Evolutionary conservation across 92 coral and sea anemone genomes (phyloP).

Genomic region (Galaxea fascicularis): DNA sequence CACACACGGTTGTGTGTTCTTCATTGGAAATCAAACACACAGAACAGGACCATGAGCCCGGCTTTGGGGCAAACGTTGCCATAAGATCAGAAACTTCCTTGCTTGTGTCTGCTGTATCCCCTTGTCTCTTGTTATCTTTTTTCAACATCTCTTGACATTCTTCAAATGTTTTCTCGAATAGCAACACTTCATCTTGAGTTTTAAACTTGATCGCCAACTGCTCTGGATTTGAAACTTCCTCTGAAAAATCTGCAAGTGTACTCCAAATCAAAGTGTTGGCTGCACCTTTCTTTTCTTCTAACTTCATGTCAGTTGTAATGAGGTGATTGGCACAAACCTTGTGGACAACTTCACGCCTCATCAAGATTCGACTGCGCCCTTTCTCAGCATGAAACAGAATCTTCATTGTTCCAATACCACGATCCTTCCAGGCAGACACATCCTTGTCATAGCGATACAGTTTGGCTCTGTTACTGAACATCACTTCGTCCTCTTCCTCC

Average conservation of each 20-base stretch:
- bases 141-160: slow-evolving; percentile 54
- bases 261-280: slow-evolving; percentile 87
- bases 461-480: slow-evolving; percentile 90
- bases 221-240: slow-evolving; percentile 77
- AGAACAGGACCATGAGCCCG: slow-evolving; percentile 89
- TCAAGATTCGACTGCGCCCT: slow-evolving; percentile 77
- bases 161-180: slow-evolving; percentile 75
- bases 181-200: slow-evolving; percentile 73
- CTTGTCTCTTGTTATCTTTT: slow-evolving; percentile 7
- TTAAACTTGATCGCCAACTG: slow-evolving; percentile 93
- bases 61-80: slow-evolving; percentile 72
- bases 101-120: not conserved
- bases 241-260: slow-evolving; percentile 89
- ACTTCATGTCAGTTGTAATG: slow-evolving; percentile 84
- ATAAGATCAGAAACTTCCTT: slow-evolving; percentile 23
- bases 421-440: slow-evolving; percentile 88
- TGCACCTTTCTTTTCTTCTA: slow-evolving; percentile 72
- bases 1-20: slow-evolving; percentile 54
- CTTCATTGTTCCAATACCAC: slow-evolving; percentile 92
- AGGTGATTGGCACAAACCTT: slow-evolving; percentile 96
- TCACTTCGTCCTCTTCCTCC: slow-evolving; percentile 85
- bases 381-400: slow-evolving; percentile 67
- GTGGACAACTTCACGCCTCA: slow-evolving; percentile 96
- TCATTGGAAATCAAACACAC: slow-evolving; percentile 72
- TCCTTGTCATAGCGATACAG: slow-evolving; percentile 89